Conservation (phyloP, 2,888 invertebrate species). For the Drosophila paramelanica region DNA sequence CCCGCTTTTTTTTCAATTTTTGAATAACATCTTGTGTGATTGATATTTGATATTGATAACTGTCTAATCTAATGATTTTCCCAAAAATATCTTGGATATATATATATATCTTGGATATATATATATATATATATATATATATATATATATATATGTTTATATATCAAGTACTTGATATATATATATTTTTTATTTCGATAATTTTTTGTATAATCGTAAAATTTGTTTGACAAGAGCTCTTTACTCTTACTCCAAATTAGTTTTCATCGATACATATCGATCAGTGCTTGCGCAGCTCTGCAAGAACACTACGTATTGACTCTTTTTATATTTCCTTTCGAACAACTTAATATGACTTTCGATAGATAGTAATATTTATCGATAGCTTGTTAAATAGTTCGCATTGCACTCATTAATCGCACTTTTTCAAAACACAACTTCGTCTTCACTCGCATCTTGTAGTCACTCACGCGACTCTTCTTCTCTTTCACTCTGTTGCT, state of each 20-base stretch:
- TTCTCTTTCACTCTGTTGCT: background rate
- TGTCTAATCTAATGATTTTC: no score
- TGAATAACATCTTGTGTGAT: background rate
- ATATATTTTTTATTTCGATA: background rate
- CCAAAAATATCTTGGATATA: no score
- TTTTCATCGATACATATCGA: no score
- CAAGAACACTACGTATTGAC: no score
- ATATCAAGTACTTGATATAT: no score
- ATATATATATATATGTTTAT: no score
- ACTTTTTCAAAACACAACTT: background rate
- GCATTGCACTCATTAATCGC: background rate
- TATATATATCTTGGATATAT: no score
- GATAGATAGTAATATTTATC: conserved; percentile 1
- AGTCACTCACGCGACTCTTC: background rate
- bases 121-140: no score
- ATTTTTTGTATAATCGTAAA: background rate
- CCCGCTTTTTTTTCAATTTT: background rate
- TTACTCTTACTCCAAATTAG: no score
- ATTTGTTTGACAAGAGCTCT: no score
- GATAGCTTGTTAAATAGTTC: background rate
- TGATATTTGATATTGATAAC: background rate
- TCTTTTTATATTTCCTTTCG: background rate
- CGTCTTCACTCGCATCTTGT: background rate
- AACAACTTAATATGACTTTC: background rate
- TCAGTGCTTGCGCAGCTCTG: no score